These are phyloP conservation scores for Prionailurus viverrinus DNA, from an alignment of 2,113 vertebrate genomes.

Conservation along the genomic window DNA sequence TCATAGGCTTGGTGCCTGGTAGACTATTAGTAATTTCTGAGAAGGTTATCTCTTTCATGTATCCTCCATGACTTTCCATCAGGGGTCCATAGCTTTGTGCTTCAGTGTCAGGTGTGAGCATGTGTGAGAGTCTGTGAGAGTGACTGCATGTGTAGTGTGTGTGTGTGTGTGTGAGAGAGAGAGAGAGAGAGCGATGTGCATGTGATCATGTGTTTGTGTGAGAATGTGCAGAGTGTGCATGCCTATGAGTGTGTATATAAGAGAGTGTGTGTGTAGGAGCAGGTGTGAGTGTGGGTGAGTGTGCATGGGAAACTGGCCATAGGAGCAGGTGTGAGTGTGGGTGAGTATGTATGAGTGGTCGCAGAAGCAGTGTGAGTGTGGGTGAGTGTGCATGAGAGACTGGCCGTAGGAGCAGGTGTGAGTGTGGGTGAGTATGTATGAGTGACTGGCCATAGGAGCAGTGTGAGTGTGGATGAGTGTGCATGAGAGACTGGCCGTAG, in stretches of 20 bases:
- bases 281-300: no score
- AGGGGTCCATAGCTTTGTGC: neutral
- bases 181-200: no score
- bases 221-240: neutral
- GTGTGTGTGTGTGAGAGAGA: no score
- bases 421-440: neutral
- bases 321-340: neutral
- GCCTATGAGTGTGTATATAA: no score
- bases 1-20: fast-evolving
- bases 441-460: neutral
- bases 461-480: neutral
- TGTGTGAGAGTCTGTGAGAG: neutral
- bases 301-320: no score
- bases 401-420: no score
- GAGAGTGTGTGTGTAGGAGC: neutral
- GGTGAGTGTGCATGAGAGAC: neutral
- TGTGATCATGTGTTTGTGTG: neutral
- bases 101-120: neutral
- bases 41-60: neutral
- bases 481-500: neutral
- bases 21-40: neutral
- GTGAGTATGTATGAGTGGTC: no score
- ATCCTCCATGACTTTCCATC: fast-evolving
- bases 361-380: no score
- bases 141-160: neutral